Percentiles rank a stretch among this genome's conserved stretches.
Evolutionary conservation across 2,888 invertebrate genomes (phyloP).

Genomic region (Polyploca ridens): DNA sequence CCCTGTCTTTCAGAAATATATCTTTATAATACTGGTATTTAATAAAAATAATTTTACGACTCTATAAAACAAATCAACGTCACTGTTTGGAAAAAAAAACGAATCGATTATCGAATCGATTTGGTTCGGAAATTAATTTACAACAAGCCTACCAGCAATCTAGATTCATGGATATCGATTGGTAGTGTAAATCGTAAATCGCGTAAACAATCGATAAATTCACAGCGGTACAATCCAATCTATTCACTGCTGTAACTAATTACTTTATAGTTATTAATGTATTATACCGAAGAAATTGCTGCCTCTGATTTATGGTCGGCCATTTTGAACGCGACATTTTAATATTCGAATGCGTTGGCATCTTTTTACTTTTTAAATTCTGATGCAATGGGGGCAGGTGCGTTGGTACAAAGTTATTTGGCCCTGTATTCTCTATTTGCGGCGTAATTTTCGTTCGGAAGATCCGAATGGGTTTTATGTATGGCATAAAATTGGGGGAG

Average conservation of each 20-base stretch:
- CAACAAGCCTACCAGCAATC: constrained; percentile 42
- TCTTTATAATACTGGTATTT: background rate
- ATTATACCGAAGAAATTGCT: constrained; percentile 72
- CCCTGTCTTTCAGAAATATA: constrained; percentile 14
- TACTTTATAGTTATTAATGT: constrained; percentile 79
- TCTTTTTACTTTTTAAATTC: constrained; percentile 64
- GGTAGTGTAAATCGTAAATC: constrained; percentile 34
- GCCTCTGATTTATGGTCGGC: constrained; percentile 75
- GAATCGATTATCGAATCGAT: constrained; percentile 60
- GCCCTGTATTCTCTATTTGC: constrained; percentile 51
- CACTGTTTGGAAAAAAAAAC: constrained; percentile 34
- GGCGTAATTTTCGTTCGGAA: constrained; percentile 63
- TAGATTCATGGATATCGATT: constrained; percentile 29
- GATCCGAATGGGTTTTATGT: constrained; percentile 56
- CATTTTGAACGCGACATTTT: constrained; percentile 76
- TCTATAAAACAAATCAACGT: background rate
- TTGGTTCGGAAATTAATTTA: constrained; percentile 46
- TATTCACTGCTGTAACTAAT: constrained; percentile 75
- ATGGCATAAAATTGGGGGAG: constrained; percentile 58
- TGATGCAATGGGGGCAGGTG: constrained; percentile 72
- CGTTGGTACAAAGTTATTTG: constrained; percentile 62
- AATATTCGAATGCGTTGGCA: constrained; percentile 70
- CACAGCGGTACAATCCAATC: constrained; percentile 43
- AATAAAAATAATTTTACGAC: background rate
- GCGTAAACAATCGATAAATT: constrained; percentile 63